Conservation (phyloP, 1,140 invertebrate genomes). For the Cotesia chilonis region DNA sequence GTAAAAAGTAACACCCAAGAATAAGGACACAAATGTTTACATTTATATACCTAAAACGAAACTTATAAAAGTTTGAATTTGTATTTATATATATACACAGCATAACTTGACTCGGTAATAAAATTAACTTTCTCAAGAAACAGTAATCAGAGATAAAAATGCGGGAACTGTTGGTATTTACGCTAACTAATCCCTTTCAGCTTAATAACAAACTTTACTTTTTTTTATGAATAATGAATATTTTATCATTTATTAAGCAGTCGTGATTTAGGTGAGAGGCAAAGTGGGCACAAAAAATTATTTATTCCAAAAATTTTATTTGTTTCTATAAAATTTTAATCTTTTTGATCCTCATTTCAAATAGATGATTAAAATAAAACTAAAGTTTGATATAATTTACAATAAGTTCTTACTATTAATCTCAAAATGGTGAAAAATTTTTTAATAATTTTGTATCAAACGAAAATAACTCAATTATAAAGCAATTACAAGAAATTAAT, state of each 20-base stretch:
- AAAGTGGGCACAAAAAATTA: no score
- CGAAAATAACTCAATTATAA: no score
- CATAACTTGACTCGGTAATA: slow-evolving; percentile 27
- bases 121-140: slow-evolving; percentile 35
- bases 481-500: no score
- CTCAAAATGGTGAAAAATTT: no score
- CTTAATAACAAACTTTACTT: slow-evolving; percentile 30
- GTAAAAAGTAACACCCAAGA: background rate
- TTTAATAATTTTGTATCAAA: no score
- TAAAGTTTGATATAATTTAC: no score
- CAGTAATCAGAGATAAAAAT: slow-evolving; percentile 35
- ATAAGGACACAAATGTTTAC: slow-evolving; percentile 7
- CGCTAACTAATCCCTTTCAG: slow-evolving; percentile 36
- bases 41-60: background rate
- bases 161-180: slow-evolving; percentile 35
- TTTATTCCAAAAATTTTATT: no score
- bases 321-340: no score
- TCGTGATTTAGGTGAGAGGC: background rate
- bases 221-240: slow-evolving; percentile 7
- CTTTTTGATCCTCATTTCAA: no score
- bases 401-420: no score
- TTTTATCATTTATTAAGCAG: slow-evolving; percentile 9
- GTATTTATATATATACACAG: background rate
- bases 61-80: slow-evolving; percentile 21
- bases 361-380: no score